Percentiles rank a stretch among this genome's conserved stretches.
phyloP scores from a whole-genome alignment of 2,113 vertebrate species.

The Takifugu flavidus region DNA sequence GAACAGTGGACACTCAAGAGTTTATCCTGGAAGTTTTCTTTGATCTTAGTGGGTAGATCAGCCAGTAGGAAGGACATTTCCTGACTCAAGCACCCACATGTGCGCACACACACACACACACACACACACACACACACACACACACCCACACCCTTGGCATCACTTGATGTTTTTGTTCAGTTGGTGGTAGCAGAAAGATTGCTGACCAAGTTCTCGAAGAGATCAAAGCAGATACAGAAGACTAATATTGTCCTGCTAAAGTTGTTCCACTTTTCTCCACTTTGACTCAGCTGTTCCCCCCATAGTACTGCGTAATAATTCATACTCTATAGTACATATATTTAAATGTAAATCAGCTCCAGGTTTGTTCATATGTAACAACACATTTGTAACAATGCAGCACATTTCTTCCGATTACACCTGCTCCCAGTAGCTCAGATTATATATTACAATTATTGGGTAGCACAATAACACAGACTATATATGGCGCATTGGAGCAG shows the following conservation, averaged over 20 bases:
- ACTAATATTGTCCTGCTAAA: neutral
- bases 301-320: neutral
- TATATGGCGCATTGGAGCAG: no score
- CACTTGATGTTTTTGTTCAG: neutral
- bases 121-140: neutral
- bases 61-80: constrained; percentile 36
- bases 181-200: neutral
- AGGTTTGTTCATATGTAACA: no score
- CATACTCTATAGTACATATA: no score
- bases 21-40: constrained; percentile 61
- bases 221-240: neutral
- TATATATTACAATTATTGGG: no score
- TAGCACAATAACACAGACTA: no score
- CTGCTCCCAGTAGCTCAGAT: no score
- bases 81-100: constrained; percentile 29
- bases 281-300: neutral
- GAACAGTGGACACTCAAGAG: constrained; percentile 56
- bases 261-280: neutral
- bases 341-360: no score
- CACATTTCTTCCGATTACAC: neutral
- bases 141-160: neutral
- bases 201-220: no score
- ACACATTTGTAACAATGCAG: neutral
- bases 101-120: constrained; percentile 12
- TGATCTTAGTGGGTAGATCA: constrained; percentile 57